Evolutionary conservation across 2,888 invertebrate genomes (phyloP), one percentile per base, ranked within the genome.

Genomic region (Amblyjoppa proteus): DNA sequence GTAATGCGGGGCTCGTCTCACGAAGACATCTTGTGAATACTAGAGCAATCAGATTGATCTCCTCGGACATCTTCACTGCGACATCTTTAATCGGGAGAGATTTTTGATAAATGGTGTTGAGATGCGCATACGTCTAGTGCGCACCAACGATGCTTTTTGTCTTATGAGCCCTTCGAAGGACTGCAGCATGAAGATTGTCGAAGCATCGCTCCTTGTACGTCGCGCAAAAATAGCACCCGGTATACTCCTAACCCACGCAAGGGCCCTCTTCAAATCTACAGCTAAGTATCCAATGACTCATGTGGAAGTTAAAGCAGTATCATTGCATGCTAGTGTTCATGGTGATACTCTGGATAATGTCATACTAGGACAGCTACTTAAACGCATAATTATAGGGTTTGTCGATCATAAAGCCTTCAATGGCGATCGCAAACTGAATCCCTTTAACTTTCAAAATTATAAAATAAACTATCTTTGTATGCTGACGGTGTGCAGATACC

Each of bases 341-440:
- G 86, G 85, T 4, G 90, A 90, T 64, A 84, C 89, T 1, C 82
- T 91, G 75, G 92, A 92, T 73, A 91, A 92, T 73, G 71, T 92
- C 9, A 91, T 92, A 73, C 66, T 88, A 1, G 91, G 90, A 0
- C 89, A 89, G 56, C 74, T 92, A 13, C 92, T 92, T 0, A 88
- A 89, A 64, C 84, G 91, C 45, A 83, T 92, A n/a, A 87, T 92
- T 31, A 61, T 92, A 20, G 90, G 89, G 0, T 90, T 92, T 76
- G 88, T 88, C 6, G 74, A 84, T 53, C 88, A 89, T 61, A 85
- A 82, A 68, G 79, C 88, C 7, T 88, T 87, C 58, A 88, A 89
- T 31, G 88, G 87, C 4, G 84, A 87, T 41, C 76, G 41, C 28
- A 49, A 20, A 11, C 16, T 64, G 2, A 88, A 85, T 28, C 85